phyloP scores from a whole-genome alignment of 2,888 invertebrate species.

The Rhagonycha lutea region DNA sequence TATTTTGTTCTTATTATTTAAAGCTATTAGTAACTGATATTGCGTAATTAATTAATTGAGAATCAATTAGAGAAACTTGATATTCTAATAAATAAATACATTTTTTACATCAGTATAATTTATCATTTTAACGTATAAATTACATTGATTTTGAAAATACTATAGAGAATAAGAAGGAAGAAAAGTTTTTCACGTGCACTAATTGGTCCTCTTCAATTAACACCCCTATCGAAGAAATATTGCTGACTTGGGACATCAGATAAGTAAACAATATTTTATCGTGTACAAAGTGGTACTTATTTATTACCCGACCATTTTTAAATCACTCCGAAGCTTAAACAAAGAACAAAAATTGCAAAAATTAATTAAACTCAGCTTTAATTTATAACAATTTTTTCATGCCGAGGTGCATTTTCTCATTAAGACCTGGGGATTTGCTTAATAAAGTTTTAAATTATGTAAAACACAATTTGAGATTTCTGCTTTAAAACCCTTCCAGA shows the following conservation, averaged over 20 bases:
- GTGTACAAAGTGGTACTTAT: not conserved
- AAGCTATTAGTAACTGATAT: not conserved
- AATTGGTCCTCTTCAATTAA: not conserved
- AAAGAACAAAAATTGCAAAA: constrained; percentile 4
- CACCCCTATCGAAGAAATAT: not conserved
- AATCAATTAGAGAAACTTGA: not conserved
- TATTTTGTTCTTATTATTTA: not conserved
- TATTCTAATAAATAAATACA: not conserved
- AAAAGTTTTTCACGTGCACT: not conserved
- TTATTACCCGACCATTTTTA: not conserved
- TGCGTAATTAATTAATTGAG: not conserved
- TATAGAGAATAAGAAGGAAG: not conserved
- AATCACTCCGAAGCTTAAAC: not conserved
- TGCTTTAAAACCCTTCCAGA: not conserved
- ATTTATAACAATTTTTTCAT: constrained; percentile 17
- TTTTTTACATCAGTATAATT: too few species aligned
- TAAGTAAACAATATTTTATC: not conserved
- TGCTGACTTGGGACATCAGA: not conserved
- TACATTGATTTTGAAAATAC: not conserved
- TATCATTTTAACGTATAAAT: not conserved
- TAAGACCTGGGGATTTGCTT: constrained; percentile 24
- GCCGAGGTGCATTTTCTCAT: constrained; percentile 24
- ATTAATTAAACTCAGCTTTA: constrained; percentile 20
- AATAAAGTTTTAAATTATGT: constrained; percentile 28
- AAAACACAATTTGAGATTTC: constrained; percentile 14